phyloP scores from a whole-genome alignment of 2,113 vertebrate genomes.

The Colius striatus region DNA sequence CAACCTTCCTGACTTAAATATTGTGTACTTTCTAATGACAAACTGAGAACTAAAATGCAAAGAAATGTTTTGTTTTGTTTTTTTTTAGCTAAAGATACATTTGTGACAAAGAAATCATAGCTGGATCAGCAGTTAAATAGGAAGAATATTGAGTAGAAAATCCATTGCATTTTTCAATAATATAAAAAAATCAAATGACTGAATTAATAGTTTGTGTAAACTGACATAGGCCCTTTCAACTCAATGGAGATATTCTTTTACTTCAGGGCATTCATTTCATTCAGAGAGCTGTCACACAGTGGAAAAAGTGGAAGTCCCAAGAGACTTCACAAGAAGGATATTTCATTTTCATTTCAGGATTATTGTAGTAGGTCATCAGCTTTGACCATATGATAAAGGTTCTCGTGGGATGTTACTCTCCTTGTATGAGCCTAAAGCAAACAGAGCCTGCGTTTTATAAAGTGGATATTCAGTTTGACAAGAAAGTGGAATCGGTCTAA shows the following conservation, averaged over 20 bases:
- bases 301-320: neutral
- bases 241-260: neutral
- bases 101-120: neutral
- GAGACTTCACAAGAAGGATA: slow-evolving; percentile 3
- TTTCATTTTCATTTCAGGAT: slow-evolving; percentile 24
- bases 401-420: neutral
- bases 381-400: neutral
- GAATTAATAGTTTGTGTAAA: neutral
- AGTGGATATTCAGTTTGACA: slow-evolving; percentile 36
- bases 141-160: neutral
- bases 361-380: neutral
- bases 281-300: neutral
- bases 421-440: slow-evolving; percentile 8
- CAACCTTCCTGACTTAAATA: neutral
- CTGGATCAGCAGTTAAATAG: neutral
- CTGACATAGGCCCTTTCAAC: neutral
- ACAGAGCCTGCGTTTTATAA: slow-evolving; percentile 40
- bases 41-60: neutral
- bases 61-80: neutral
- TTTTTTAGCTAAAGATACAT: neutral
- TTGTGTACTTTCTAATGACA: neutral
- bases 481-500: slow-evolving; percentile 61
- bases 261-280: neutral
- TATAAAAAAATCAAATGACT: neutral
- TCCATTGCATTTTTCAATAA: accelerated